Conservation (phyloP, 2,888 invertebrate species). For the Clivina fossor region DNA sequence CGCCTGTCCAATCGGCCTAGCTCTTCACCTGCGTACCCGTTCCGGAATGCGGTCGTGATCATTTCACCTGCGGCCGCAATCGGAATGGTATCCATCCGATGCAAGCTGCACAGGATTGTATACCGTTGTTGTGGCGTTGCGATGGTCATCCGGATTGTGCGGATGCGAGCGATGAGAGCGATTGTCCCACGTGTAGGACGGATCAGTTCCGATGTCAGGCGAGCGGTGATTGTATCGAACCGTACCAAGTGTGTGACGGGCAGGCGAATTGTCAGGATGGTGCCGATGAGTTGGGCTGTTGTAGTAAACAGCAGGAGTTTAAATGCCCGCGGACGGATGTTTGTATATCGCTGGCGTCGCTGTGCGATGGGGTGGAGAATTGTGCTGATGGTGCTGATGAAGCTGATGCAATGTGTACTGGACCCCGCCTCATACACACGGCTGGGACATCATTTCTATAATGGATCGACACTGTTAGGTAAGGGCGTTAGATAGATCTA, state of each 20-base stretch:
- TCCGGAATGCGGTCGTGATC: slow-evolving; percentile 70
- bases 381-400: slow-evolving; percentile 85
- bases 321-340: slow-evolving; percentile 73
- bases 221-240: slow-evolving; percentile 51
- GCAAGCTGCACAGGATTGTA: too few species aligned
- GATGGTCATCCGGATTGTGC: slow-evolving; percentile 82
- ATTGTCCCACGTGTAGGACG: slow-evolving; percentile 69
- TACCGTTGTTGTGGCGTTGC: slow-evolving; percentile 71
- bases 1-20: slow-evolving; percentile 75
- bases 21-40: slow-evolving; percentile 63
- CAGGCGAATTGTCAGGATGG: slow-evolving; percentile 68
- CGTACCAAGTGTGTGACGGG: slow-evolving; percentile 61
- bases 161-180: slow-evolving; percentile 79
- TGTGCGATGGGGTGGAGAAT: slow-evolving; percentile 77
- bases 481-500: too few species aligned
- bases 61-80: slow-evolving; percentile 64
- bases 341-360: slow-evolving; percentile 66
- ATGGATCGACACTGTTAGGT: too few species aligned
- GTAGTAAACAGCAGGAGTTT: slow-evolving; percentile 61
- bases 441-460: too few species aligned
- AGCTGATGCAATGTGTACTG: slow-evolving; percentile 63
- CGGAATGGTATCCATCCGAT: too few species aligned
- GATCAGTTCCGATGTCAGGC: slow-evolving; percentile 68
- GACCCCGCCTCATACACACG: not conserved
- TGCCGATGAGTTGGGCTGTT: slow-evolving; percentile 70